phyloP scores from a whole-genome alignment of 1,140 invertebrate species.

The Cydia strobilella region DNA sequence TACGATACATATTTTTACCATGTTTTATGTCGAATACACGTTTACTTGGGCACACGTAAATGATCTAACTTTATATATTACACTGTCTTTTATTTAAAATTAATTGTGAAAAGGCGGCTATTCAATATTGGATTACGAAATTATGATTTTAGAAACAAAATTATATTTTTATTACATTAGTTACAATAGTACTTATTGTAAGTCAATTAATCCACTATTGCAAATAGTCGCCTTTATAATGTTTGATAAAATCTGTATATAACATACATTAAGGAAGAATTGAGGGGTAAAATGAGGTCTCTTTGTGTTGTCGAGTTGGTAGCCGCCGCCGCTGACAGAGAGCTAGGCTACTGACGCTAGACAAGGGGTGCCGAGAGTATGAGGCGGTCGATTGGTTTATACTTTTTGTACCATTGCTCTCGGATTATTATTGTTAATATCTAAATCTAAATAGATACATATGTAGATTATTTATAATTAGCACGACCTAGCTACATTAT shows the following conservation, averaged over 20 bases:
- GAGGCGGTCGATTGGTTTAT: neutral
- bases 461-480: slow-evolving; percentile 11
- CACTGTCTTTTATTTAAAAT: neutral
- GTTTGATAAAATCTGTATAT: neutral
- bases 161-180: slow-evolving; percentile 11
- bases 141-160: neutral
- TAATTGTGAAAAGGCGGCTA: neutral
- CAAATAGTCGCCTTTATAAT: slow-evolving; percentile 10
- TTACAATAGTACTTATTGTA: slow-evolving; percentile 2
- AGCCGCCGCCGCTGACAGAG: neutral
- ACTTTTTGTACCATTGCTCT: slow-evolving; percentile 7
- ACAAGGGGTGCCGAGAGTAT: neutral
- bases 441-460: neutral
- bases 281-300: neutral
- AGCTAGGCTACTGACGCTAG: neutral
- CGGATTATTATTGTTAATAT: slow-evolving; percentile 14
- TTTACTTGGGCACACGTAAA: neutral
- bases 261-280: slow-evolving; percentile 3
- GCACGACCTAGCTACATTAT: slow-evolving; percentile 18
- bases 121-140: neutral
- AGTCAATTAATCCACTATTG: neutral
- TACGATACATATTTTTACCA: neutral
- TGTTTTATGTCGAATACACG: neutral
- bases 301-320: neutral
- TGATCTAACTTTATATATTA: neutral